These are phyloP conservation scores for Cataglyphis livida DNA, from an alignment of 2,888 invertebrate genomes.

Conservation along the genomic window DNA sequence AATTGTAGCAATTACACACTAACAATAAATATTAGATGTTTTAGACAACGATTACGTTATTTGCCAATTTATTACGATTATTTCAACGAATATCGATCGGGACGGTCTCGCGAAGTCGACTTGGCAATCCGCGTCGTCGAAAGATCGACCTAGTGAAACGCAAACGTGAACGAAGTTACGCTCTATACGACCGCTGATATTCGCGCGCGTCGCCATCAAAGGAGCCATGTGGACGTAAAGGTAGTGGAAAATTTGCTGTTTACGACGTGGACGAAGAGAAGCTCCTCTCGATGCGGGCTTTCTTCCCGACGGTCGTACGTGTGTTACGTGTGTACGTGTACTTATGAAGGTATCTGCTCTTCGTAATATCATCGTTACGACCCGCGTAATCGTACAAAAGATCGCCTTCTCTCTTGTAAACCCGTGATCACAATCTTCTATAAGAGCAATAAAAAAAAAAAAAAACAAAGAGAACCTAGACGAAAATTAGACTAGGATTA, in stretches of 20 bases:
- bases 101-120: constrained; percentile 1
- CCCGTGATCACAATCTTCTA: constrained; percentile 14
- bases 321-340: constrained; percentile 2
- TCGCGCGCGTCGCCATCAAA: constrained; percentile 58
- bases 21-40: not conserved
- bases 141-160: constrained; percentile 49
- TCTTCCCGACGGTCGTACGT: not conserved
- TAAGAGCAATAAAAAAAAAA: not conserved
- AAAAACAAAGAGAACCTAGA: not conserved
- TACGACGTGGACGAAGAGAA: constrained; percentile 50
- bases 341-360: constrained; percentile 4
- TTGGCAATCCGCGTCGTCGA: not conserved
- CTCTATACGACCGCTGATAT: constrained; percentile 43
- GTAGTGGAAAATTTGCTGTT: constrained; percentile 61
- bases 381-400: constrained; percentile 56
- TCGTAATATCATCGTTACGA: constrained; percentile 58
- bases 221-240: constrained; percentile 51
- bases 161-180: constrained; percentile 26
- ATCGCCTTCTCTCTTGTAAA: constrained; percentile 39
- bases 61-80: constrained; percentile 9
- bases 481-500: not conserved
- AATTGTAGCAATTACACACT: not conserved
- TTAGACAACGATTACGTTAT: not conserved
- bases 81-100: constrained; percentile 3
- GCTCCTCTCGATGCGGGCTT: constrained; percentile 36